A percentile compares a stretch with the other conserved stretches of the same genome.
Evolutionary conservation across 2,113 vertebrate genomes (phyloP).

Genomic region (Cheilinus undulatus): DNA sequence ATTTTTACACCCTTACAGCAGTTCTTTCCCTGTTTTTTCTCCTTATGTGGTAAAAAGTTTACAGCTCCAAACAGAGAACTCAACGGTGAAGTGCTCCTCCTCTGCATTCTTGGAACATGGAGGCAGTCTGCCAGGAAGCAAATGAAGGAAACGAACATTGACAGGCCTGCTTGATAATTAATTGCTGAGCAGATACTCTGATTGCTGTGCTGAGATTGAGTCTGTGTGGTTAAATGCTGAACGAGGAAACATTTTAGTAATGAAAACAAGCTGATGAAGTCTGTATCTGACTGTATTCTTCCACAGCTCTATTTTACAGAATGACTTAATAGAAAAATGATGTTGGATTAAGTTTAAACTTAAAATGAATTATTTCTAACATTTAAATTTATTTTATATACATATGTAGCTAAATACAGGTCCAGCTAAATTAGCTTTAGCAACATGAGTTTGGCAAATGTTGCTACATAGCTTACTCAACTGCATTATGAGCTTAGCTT

Average conservation of each 20-base stretch:
- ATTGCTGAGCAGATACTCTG: constrained; percentile 49
- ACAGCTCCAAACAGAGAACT: constrained; percentile 6
- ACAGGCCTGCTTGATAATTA: constrained; percentile 46
- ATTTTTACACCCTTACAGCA: constrained; percentile 36
- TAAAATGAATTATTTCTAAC: too few species aligned
- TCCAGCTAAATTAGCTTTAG: too few species aligned
- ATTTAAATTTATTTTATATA: too few species aligned
- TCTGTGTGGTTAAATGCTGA: constrained; percentile 6
- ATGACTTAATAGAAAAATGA: too few species aligned
- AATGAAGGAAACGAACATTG: constrained; percentile 46
- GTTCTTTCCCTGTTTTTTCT: constrained; percentile 12
- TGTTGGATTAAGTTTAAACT: too few species aligned
- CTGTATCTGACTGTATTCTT: not conserved
- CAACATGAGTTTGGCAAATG: too few species aligned
- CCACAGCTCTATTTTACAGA: not conserved
- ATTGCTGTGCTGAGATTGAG: constrained; percentile 30
- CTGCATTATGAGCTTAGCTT: too few species aligned
- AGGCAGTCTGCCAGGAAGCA: constrained; percentile 40
- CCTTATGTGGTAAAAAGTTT: constrained; percentile 13
- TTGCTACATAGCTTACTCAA: too few species aligned
- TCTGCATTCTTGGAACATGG: not conserved
- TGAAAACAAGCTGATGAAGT: constrained; percentile 2
- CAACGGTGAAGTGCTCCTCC: not conserved
- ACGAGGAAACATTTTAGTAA: constrained; percentile 17
- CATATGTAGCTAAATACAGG: too few species aligned